Conservation (phyloP, 2,113 vertebrate genomes). For the Buteo buteo region DNA sequence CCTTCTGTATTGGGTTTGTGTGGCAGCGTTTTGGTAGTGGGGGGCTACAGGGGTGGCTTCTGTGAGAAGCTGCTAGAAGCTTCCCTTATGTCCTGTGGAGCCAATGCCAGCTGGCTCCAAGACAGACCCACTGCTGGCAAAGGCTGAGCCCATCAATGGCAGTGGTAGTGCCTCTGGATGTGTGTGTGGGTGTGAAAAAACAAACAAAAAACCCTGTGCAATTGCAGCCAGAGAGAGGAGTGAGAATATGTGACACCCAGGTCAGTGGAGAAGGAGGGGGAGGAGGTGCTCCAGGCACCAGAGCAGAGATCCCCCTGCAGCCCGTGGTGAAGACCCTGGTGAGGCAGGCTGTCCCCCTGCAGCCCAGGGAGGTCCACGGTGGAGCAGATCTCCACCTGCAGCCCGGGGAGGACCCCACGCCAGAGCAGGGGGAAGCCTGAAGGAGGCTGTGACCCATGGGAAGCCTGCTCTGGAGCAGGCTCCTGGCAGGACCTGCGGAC, state of each 20-base stretch:
- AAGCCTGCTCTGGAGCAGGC: accelerated
- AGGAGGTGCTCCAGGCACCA: accelerated
- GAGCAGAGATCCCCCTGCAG: background rate
- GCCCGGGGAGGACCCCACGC: accelerated
- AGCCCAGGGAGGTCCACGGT: accelerated
- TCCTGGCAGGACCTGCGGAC: background rate
- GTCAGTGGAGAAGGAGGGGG: background rate
- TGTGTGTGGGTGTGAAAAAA: too few species aligned
- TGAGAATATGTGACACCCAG: background rate
- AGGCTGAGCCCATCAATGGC: accelerated
- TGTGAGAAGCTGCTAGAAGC: background rate
- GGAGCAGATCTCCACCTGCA: background rate
- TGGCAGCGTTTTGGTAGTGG: background rate
- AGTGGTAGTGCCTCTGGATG: background rate
- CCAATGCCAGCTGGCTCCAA: background rate
- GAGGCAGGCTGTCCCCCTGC: background rate
- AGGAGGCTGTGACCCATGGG: background rate
- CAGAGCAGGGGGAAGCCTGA: accelerated
- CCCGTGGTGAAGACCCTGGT: accelerated
- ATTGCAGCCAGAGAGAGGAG: background rate
- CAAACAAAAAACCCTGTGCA: background rate
- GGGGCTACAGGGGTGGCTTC: background rate
- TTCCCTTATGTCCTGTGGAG: background rate
- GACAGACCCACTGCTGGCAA: accelerated
- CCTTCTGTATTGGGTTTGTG: background rate